A percentile compares a stretch with the other conserved stretches of the same genome.
Evolutionary conservation across 2,888 invertebrate species (phyloP).

Genomic region (Eucera pruinosa): DNA sequence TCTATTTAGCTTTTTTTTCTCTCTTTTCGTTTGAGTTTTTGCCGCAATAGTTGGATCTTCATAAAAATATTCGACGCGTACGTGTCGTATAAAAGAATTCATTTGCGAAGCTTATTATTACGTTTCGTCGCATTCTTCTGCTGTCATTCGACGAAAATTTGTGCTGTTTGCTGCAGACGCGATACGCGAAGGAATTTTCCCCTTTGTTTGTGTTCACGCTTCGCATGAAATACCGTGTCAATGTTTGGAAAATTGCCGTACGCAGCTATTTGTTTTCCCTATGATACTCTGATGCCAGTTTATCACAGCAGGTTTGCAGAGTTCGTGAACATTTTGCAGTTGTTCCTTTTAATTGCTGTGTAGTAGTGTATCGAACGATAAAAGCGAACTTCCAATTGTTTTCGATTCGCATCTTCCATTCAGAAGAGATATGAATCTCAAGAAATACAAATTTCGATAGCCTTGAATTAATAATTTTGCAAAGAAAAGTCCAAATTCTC

Average conservation of each 20-base stretch:
- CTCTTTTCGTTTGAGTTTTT: not conserved
- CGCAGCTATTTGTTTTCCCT: conserved; percentile 10
- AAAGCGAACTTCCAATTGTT: too few relatives aligned
- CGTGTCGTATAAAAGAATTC: not conserved
- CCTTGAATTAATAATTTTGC: too few relatives aligned
- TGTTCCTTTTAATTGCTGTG: not conserved
- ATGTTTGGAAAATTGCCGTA: conserved; percentile 6
- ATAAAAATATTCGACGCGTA: not conserved
- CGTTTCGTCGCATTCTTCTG: not conserved
- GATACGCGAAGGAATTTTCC: not conserved
- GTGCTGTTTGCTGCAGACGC: conserved; percentile 6
- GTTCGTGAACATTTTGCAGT: not conserved
- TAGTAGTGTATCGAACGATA: too few relatives aligned
- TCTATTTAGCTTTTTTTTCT: not conserved
- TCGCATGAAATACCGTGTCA: conserved; percentile 29
- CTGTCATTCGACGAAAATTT: conserved; percentile 12
- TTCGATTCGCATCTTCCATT: too few relatives aligned
- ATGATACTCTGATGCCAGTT: not conserved
- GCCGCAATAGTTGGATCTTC: not conserved
- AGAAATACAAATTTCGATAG: too few relatives aligned
- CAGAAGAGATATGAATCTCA: too few relatives aligned
- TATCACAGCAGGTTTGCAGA: not conserved
- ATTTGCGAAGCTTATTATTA: not conserved
- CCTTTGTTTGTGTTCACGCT: conserved; percentile 18
- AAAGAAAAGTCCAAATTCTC: too few relatives aligned